Base-by-base conservation (phyloP, 2,888 invertebrate species). In the Sinelater perroti region DNA sequence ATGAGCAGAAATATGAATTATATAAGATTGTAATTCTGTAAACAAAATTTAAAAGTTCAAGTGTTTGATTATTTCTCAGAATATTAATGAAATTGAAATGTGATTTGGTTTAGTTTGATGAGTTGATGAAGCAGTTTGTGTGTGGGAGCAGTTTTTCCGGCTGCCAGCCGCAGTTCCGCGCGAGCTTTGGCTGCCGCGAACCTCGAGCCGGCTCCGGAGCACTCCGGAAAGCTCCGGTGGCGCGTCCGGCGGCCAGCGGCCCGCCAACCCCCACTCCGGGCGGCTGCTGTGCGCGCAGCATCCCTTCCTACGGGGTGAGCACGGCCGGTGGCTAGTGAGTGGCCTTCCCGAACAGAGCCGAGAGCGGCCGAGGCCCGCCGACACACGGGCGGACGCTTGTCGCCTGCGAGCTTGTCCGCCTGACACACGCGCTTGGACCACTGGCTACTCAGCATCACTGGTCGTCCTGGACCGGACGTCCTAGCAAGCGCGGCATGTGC, bases 301-400 rank as follows among this genome's bases (percentile, higher is more conserved):
- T 78, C 78, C 78, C 79, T 73, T 73, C 79, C 78, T 76, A 78
- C 80, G 76, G 78, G 80, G 80, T 79, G 78, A 76, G 75, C 73
- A 75, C 75, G 79, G 81, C 82, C 82, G 82, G 78, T 82, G 82
- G 82, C 81, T 80, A 78, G 76, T 73, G 75, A 77, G 76, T 77
- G 77, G 77, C 78, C 77, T 72, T 71, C 70, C 65, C 75, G 75
- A 74, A 60, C 50, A 53, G 55, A 46, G 33, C 59, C 75, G 75
- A 72, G 35, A 49, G 10, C 24, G 18, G 49, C 65, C 73, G 73
- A 70, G 51, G 31, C 42, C 28, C 59, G 42, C 69, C 72, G 73
- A 72, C 62, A 56, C 38, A 52, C 60, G 44, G 62, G 68, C 70
- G 70, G 70, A 69, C 70, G 69, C 69, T 65, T 65, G 66, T 68